Conservation (phyloP, 1,140 invertebrate genomes). For the Melipona quadrifasciata region DNA sequence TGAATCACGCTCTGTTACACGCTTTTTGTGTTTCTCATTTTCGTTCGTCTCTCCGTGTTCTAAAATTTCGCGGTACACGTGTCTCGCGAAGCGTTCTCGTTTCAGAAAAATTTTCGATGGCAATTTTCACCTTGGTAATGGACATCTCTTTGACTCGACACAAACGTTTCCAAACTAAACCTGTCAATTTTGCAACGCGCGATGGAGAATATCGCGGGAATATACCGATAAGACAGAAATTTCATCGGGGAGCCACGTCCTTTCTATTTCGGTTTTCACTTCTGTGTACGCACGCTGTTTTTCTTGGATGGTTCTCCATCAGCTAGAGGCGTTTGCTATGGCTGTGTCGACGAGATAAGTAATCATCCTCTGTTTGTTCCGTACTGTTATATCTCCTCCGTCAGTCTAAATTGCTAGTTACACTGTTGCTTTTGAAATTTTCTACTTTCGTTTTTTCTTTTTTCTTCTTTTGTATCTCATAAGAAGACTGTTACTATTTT, state of each 20-base stretch:
- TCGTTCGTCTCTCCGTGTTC: too few species aligned
- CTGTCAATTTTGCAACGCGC: background rate
- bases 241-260: background rate
- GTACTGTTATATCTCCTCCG: background rate
- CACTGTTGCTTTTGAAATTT: background rate
- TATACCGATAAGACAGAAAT: background rate
- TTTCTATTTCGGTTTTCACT: background rate
- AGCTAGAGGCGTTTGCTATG: background rate
- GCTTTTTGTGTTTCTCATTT: constrained; percentile 13
- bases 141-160: background rate
- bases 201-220: background rate
- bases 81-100: background rate
- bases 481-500: background rate
- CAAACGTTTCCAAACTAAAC: background rate
- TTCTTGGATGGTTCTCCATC: background rate
- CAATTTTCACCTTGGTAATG: background rate
- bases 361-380: background rate
- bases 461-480: background rate
- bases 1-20: constrained; percentile 8
- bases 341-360: constrained; percentile 2
- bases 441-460: background rate
- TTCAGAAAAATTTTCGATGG: background rate
- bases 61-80: too few species aligned
- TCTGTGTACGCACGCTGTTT: background rate
- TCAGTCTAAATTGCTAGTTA: background rate